Evolutionary conservation across 2,888 invertebrate genomes (phyloP).

Genomic region (Fissipunctia ypsillon): DNA sequence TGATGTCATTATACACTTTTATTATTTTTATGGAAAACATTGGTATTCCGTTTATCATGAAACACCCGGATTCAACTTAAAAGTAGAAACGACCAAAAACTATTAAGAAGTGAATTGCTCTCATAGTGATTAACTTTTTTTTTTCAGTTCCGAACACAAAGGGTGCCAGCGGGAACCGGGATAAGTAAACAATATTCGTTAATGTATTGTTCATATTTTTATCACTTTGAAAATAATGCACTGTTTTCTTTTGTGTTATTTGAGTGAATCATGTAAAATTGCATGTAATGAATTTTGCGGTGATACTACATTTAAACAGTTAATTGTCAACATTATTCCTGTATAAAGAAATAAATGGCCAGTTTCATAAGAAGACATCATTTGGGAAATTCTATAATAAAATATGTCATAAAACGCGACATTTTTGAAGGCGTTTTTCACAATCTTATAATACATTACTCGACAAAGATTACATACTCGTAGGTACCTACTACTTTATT

Average conservation of each 20-base stretch:
- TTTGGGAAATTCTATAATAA: neutral
- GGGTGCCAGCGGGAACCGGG: no score
- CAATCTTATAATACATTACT: neutral
- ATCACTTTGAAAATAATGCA: neutral
- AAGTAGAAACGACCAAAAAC: neutral
- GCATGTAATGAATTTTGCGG: neutral
- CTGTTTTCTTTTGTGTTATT: neutral
- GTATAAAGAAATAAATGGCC: neutral
- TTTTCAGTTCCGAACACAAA: neutral
- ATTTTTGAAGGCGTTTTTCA: neutral
- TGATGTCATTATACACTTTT: slow-evolving; percentile 43
- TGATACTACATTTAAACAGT: neutral
- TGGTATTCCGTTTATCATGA: slow-evolving; percentile 9
- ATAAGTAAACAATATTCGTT: neutral
- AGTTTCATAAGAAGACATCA: neutral
- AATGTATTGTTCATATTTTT: neutral
- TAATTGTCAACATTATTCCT: neutral
- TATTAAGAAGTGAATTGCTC: neutral
- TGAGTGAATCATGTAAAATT: neutral
- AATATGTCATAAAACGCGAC: neutral
- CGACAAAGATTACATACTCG: neutral
- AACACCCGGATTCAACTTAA: neutral
- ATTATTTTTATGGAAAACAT: slow-evolving; percentile 12
- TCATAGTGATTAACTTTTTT: neutral
- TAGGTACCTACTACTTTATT: neutral